phyloP scores from a whole-genome alignment of 2,797 vertebrate species.

The Manis crassicaudata region DNA sequence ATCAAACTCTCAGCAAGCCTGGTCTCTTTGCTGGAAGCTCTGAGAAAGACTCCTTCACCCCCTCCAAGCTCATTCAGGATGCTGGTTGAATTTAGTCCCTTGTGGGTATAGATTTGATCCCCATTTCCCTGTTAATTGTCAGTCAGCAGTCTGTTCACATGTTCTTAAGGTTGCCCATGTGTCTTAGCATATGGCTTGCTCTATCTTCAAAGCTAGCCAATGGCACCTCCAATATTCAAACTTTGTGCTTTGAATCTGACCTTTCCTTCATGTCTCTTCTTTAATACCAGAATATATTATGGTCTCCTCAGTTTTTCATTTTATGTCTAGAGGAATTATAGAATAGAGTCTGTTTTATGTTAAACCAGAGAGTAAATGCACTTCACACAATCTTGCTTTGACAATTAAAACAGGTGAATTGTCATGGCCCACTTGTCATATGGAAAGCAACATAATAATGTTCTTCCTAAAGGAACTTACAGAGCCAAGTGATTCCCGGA shows the following conservation, averaged over 20 bases:
- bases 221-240: background rate
- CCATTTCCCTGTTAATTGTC: background rate
- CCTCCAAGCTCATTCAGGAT: background rate
- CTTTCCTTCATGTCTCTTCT: background rate
- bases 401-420: background rate
- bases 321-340: background rate
- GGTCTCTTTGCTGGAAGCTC: background rate
- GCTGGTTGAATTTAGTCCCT: background rate
- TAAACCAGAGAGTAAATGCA: background rate
- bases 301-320: background rate
- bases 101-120: fast-evolving
- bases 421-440: background rate
- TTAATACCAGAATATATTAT: background rate
- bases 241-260: background rate
- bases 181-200: background rate
- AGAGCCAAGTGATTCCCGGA: background rate
- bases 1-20: background rate
- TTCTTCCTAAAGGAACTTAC: background rate
- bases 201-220: background rate
- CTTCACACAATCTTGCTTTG: background rate
- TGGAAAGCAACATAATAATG: background rate
- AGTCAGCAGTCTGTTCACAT: background rate
- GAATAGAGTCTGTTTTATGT: background rate
- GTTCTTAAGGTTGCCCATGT: background rate
- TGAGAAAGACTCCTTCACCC: background rate